Base-by-base conservation (phyloP, 2,888 invertebrate genomes). In the Serrognathus titanus region DNA sequence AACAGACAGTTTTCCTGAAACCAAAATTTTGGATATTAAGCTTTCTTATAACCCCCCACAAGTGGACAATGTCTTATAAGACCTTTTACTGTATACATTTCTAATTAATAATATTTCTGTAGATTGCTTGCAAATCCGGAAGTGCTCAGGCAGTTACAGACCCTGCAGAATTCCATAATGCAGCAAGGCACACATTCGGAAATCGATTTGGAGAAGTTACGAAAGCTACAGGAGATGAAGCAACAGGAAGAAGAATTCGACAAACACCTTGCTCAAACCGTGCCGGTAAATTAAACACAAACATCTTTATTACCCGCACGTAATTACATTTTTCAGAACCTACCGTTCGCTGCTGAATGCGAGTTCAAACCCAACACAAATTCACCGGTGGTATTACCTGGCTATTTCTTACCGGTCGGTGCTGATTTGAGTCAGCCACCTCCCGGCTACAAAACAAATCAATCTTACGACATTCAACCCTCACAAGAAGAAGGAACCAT, bases 61-160 rank as follows among this genome's bases (percentile, higher is more conserved):
- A n/a, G n/a, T n/a, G n/a, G n/a, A n/a, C n/a, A n/a, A n/a, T n/a
- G n/a, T n/a, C n/a, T n/a, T n/a, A n/a, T n/a, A n/a, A n/a, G n/a
- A n/a, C n/a, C n/a, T n/a, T n/a, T n/a, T n/a, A n/a, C n/a, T n/a
- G n/a, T n/a, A n/a, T n/a, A n/a, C n/a, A n/a, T n/a, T 9, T 41
- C n/a, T 7, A 12, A 41, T 8, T 8, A 41, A 41, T 8, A 3
- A 12, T 43, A 40, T 46, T 50, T 16, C 41, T 48, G 2, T 24
- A 88, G 87, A 71, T 82, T 91, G 65, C 75, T 94, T 52, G 88
- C 89, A 51, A 93, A 94, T 79, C 92, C 93, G 0, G 92, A 94
- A 78, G 89, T 97, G 43, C 81, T 97, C 75, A 83, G 94, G 53
- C 95, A 96, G 69, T 80, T 97, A 48, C 95, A 96, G 73, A 93